Conservation (phyloP, 2,797 vertebrate genomes). For the Coendou prehensilis region DNA sequence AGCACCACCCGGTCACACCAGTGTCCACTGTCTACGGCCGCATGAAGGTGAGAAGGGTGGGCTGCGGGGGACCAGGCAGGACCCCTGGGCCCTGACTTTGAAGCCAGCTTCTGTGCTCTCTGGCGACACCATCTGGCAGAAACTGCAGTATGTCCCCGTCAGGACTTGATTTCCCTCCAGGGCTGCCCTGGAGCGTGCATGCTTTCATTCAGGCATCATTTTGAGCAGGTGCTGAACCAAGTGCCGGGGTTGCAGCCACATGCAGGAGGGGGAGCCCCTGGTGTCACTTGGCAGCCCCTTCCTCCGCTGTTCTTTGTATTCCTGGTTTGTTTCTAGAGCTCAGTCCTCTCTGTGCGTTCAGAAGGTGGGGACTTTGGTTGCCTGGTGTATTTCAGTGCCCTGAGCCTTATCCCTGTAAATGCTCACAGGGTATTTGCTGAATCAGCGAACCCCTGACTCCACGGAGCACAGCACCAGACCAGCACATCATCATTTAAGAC, state of each 20-base stretch:
- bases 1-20: constrained; percentile 90
- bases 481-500: not conserved
- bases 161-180: not conserved
- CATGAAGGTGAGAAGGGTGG: constrained; percentile 91
- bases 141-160: not conserved
- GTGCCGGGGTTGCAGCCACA: not conserved
- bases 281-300: not conserved
- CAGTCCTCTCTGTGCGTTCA: not conserved
- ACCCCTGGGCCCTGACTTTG: no score
- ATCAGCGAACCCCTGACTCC: not conserved
- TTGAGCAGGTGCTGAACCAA: not conserved
- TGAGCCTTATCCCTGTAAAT: not conserved
- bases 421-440: not conserved
- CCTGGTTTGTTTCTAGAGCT: not conserved
- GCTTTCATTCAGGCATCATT: not conserved
- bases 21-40: constrained; percentile 91
- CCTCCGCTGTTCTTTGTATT: not conserved
- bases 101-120: not conserved
- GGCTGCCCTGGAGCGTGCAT: no score
- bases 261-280: accelerated
- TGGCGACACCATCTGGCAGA: not conserved
- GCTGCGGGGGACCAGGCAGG: accelerated
- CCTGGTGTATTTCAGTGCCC: not conserved
- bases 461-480: not conserved
- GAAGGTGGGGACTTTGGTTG: not conserved